Evolutionary conservation across 2,888 invertebrate species (phyloP).

Genomic region (Parasteatoda lunata): DNA sequence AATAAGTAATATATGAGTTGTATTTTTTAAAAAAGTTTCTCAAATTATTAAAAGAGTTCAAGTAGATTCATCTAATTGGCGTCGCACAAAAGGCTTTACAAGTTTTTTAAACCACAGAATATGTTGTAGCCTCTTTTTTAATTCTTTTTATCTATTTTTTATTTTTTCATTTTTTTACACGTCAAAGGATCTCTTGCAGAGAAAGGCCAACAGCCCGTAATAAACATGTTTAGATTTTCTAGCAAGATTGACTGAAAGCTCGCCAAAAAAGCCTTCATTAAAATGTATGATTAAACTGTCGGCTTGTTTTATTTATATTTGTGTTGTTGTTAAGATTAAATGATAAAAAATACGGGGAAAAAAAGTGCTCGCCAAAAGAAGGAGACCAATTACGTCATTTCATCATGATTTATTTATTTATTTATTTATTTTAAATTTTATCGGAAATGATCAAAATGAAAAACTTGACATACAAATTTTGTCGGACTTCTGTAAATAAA

Average conservation of each 20-base stretch:
- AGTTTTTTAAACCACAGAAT: constrained; percentile 6
- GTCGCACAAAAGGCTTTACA: constrained; percentile 19
- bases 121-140: constrained; percentile 19
- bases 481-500: too few species aligned
- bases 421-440: too few species aligned
- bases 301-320: neutral
- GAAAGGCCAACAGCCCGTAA: constrained; percentile 49
- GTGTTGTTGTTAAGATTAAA: too few species aligned
- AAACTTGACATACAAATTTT: too few species aligned
- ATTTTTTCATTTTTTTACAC: neutral
- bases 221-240: constrained; percentile 31
- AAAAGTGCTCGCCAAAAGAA: too few species aligned
- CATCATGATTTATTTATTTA: too few species aligned
- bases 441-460: too few species aligned
- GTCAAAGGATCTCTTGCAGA: constrained; percentile 42
- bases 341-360: too few species aligned
- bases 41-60: neutral
- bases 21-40: too few species aligned
- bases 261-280: neutral
- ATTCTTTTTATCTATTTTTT: neutral
- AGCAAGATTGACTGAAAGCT: neutral
- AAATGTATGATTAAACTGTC: neutral
- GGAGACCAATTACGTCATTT: too few species aligned
- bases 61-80: constrained; percentile 39
- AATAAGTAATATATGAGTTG: too few species aligned